A percentile compares a stretch with the other conserved stretches of the same genome.
Evolutionary conservation across 2,797 vertebrate species (phyloP).

Genomic region (Lutjanus campechanus): DNA sequence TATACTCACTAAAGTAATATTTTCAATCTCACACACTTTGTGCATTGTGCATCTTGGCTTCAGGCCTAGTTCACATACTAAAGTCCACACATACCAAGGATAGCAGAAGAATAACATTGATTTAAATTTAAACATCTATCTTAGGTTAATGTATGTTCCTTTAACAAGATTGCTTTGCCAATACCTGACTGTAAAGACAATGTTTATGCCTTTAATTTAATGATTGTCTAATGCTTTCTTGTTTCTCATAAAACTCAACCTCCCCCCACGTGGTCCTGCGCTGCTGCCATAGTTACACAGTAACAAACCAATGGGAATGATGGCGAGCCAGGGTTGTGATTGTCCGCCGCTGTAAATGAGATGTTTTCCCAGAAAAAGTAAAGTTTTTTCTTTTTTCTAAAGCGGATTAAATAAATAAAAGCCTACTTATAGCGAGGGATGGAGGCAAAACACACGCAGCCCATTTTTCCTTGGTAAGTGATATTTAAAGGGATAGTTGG

Average conservation of each 20-base stretch:
- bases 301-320: slow-evolving; percentile 23
- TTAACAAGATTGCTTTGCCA: not conserved
- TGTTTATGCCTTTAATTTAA: not conserved
- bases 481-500: not conserved
- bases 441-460: slow-evolving; percentile 3
- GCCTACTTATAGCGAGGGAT: not conserved
- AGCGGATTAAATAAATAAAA: not conserved
- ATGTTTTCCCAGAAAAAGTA: not conserved
- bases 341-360: not conserved
- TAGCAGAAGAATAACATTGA: not conserved
- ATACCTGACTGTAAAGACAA: not conserved
- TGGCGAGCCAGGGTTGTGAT: not conserved
- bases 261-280: not conserved
- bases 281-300: slow-evolving; percentile 46
- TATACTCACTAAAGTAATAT: too few species aligned
- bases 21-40: slow-evolving; percentile 1
- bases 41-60: not conserved
- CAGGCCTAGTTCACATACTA: not conserved
- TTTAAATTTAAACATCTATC: not conserved
- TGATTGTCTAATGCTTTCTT: not conserved
- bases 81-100: not conserved
- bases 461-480: slow-evolving; percentile 56
- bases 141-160: not conserved
- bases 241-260: not conserved
- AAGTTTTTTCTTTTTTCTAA: not conserved